These are phyloP conservation scores for Charina bottae DNA, from an alignment of 2,113 vertebrate species.

Conservation along the genomic window DNA sequence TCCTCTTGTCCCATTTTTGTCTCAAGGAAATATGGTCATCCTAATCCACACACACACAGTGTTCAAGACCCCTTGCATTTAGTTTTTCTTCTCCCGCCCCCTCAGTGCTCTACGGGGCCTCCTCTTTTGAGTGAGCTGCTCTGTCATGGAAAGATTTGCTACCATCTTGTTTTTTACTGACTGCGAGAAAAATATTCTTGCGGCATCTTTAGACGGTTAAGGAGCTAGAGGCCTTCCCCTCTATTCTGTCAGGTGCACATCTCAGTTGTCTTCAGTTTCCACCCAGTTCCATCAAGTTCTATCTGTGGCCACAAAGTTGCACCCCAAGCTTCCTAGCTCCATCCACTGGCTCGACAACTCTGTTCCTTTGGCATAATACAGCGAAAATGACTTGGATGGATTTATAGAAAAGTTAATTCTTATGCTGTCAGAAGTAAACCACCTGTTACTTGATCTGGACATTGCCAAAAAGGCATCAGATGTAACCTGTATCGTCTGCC, in stretches of 20 bases:
- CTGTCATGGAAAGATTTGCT: no score
- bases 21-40: no score
- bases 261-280: background rate
- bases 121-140: no score
- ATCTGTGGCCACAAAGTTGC: background rate
- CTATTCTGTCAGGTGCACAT: background rate
- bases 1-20: no score
- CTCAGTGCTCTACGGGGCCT: no score
- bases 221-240: background rate
- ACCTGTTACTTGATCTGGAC: background rate
- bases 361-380: background rate
- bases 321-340: background rate
- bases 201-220: slow-evolving; percentile 22
- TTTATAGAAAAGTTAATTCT: background rate
- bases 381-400: no score
- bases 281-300: background rate
- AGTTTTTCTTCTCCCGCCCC: no score
- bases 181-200: slow-evolving; percentile 47
- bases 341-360: background rate
- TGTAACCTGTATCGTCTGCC: background rate
- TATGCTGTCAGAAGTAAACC: background rate
- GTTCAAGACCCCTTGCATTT: no score
- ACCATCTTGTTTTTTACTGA: no score
- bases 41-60: no score
- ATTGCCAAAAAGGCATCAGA: background rate